Conservation (phyloP, 2,888 invertebrate genomes). For the Ephialtes manifestator region DNA sequence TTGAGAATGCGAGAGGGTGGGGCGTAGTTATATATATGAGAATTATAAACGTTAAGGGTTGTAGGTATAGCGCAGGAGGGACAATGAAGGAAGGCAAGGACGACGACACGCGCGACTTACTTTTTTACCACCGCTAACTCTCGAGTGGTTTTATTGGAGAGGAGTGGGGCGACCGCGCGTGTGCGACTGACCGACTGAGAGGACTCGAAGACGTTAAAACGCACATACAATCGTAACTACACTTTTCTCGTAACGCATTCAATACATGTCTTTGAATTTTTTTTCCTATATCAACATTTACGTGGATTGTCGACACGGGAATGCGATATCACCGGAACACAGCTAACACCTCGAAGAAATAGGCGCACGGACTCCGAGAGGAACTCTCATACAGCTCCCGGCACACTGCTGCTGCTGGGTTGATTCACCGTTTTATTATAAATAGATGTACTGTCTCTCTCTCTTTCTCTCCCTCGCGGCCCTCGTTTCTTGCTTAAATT, state of each 20-base stretch:
- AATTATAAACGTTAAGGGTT: conserved; percentile 4
- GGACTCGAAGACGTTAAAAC: neutral
- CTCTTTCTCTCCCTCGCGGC: conserved; percentile 52
- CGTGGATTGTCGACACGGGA: neutral
- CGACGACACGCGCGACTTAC: conserved; percentile 53
- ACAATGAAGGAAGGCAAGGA: neutral
- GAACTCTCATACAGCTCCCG: neutral
- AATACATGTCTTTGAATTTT: neutral
- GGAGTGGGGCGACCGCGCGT: conserved; percentile 51
- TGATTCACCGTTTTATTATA: conserved; percentile 70
- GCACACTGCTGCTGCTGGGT: conserved; percentile 48
- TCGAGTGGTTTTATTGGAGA: conserved; percentile 12
- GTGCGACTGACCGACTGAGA: conserved; percentile 19
- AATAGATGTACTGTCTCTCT: conserved; percentile 67
- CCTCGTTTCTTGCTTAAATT: conserved; percentile 34
- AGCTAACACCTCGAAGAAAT: neutral
- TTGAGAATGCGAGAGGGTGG: conserved; percentile 7
- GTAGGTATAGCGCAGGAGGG: conserved; percentile 3
- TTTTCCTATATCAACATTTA: neutral
- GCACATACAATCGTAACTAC: conserved; percentile 1
- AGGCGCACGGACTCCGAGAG: neutral
- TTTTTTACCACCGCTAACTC: conserved; percentile 27
- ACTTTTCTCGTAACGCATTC: neutral
- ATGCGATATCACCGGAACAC: neutral
- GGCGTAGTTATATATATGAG: conserved; percentile 19